Conservation (phyloP, 2,888 invertebrate genomes). For the Acrocyrtus sp. region DNA sequence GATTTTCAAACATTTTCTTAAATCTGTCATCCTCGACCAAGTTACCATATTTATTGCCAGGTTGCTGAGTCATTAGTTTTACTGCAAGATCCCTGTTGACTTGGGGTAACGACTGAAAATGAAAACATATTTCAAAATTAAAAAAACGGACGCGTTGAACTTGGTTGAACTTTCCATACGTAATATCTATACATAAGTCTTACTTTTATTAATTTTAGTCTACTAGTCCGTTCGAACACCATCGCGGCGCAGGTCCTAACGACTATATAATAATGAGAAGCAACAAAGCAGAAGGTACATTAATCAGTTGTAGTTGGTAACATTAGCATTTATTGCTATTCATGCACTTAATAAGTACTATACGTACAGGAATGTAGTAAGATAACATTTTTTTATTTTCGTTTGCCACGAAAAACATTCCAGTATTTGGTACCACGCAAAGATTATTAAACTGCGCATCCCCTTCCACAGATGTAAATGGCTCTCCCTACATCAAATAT, state of each 20-base stretch:
- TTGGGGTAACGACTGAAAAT: constrained; percentile 82
- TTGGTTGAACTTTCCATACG: no score
- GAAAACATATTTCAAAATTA: no score
- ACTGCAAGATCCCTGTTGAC: constrained; percentile 91
- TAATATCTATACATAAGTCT: no score
- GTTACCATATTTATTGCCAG: constrained; percentile 70
- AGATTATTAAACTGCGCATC: constrained; percentile 84
- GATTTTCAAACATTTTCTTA: constrained; percentile 88
- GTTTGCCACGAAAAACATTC: constrained; percentile 93
- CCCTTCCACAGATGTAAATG: constrained; percentile 93
- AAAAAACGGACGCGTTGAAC: no score
- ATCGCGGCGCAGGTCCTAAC: constrained; percentile 90
- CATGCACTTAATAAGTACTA: not conserved
- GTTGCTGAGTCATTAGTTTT: constrained; percentile 79
- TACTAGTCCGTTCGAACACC: constrained; percentile 91
- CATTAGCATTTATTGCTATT: no score
- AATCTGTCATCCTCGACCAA: constrained; percentile 90
- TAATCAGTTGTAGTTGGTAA: no score
- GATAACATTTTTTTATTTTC: constrained; percentile 94
- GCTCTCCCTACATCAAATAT: constrained; percentile 76
- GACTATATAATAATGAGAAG: constrained; percentile 66
- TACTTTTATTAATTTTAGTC: constrained; percentile 68
- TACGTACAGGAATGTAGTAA: constrained; percentile 84
- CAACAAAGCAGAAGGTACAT: constrained; percentile 2
- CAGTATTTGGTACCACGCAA: constrained; percentile 88